Base-by-base conservation (phyloP, 1,140 invertebrate species). In the Carposina sasakii region DNA sequence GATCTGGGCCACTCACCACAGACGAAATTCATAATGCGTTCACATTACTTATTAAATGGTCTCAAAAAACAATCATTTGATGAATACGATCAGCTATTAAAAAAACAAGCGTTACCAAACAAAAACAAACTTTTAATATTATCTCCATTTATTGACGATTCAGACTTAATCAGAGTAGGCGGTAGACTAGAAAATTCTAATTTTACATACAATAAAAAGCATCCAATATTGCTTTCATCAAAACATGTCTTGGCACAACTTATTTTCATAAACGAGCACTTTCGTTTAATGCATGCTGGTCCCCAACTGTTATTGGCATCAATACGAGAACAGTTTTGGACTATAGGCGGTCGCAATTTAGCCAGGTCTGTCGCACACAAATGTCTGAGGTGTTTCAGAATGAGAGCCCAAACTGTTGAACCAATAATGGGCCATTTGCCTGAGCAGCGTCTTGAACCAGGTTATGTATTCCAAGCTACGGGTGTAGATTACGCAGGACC, bases 141-240 rank as follows among this genome's bases (percentile, higher is more conserved):
- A 10, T 52, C 49, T 31, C n/a, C 67, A 13, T 78, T 81, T 53
- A n/a, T 84, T 6, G 69, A 76, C 40, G 4, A 61, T 9, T 9
- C 47, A 1, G 57, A 58, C 24, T 10, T 84, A 1, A 39, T 86
- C 5, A 48, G 73, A 48, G 75, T 81, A 16, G 75, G 76, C 13
- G 75, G 83, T 4, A 48, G 78, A 16, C 47, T 82, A 17, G 3
- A 33, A 15, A 40, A 70, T 31, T 47, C 78, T 3, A 24, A 63
- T 3, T 26, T 82, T 1, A 28, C 48, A 6, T 47, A 54, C 28
- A 56, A 67, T 22, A 50, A 60, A 15, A 81, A 76, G 46, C 71
- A 84, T 67, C 81, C 76, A 0, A 69, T 85, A 16, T n/a, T n/a
- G n/a, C 83, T 82, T 10, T 70, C 71, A 8, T 20, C 45, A 9